Base-by-base conservation (phyloP, 2,797 vertebrate species). In the Enteromius thamalakanensis region DNA sequence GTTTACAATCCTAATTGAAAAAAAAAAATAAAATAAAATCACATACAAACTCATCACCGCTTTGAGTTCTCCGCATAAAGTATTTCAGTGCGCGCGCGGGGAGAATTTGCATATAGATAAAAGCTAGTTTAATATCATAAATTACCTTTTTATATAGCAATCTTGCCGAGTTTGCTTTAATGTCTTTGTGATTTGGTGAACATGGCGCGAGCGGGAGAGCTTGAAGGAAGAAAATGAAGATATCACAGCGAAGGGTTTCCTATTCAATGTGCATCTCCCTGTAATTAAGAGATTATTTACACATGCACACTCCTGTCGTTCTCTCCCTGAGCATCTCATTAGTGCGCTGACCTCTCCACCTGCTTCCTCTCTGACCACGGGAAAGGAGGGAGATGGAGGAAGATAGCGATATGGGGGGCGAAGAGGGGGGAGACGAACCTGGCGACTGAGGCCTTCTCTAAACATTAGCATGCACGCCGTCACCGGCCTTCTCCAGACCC, bases 261-360 rank as follows among this genome's bases (percentile, higher is more conserved):
- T 90, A 92, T 93, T 47, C 47, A 90, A 93, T 92, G 90, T 91
- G 85, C 85, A 82, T 91, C 94, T 93, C 92, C 92, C 94, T 95
- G 96, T 97, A 97, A 97, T 97, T 96, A 97, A 97, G 96, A 95
- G 94, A 96, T 96, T 96, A 97, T 97, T 97, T 97, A 96, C 96
- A 96, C 94, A 92, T 93, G 94, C 96, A 96, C 95, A 95, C 92
- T 94, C 92, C 94, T 93, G 94, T 92, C 95, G 95, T 94, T 94
- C 93, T 93, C 91, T 93, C 94, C 94, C 95, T 94, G 91, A 93
- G 95, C 93, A 93, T 95, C 95, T 93, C 92, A 95, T 96, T 96
- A 96, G 94, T 93, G 94, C 93, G 92, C 92, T 95, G 95, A 96
- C 95, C 96, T 92, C 91, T 93, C 92, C 90, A 90, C 93, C 93